Base-by-base conservation (phyloP, 1,140 invertebrate genomes). In the Copidosoma floridanum region DNA sequence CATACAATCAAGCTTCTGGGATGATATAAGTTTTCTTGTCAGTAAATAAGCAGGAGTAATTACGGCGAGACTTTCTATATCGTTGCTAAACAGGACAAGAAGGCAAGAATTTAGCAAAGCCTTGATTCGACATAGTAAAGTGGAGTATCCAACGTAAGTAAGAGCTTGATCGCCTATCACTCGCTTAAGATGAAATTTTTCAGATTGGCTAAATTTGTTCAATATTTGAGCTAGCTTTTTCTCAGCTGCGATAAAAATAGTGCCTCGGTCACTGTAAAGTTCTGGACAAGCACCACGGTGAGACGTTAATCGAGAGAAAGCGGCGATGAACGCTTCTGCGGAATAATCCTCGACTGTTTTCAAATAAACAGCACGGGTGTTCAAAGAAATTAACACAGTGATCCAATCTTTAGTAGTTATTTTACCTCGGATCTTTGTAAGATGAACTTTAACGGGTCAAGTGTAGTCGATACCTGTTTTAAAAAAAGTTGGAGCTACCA, bases 261-360 rank as follows among this genome's bases (percentile, higher is more conserved):
- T n/a, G n/a, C n/a, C n/a, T n/a, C n/a, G n/a, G n/a, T n/a, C 79
- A 3, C 63, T 74, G 20, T 66, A 68, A n/a, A 79, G 47, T 7
- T 62, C 7, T 2, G 44, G 20, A 1, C 68, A 55, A 1, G 56
- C 12, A 8, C 73, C 71, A 46, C 73, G 48, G 12, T 70, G 23
- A 3, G 70, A 35, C 20, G 71, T 64, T 40, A 82, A 79, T 12
- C 76, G 41, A 8, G 58, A 40, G 11, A 78, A 65, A 3, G 74
- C 66, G 6, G 68, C 66, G 3, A 80, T 37, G 59, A 81, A 79
- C 1, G 58, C 65, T 8, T 69, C 51, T 0, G 72, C 72, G 1
- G 61, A 55, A 16, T 77, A 64, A 18, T 67, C 65, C 11, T 61
- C 54, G 0, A 71, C 68, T 1, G 68, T 4, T 38, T 81, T 76